Conservation (phyloP, 2,888 invertebrate species). For the Ecliptopera silaceata region DNA sequence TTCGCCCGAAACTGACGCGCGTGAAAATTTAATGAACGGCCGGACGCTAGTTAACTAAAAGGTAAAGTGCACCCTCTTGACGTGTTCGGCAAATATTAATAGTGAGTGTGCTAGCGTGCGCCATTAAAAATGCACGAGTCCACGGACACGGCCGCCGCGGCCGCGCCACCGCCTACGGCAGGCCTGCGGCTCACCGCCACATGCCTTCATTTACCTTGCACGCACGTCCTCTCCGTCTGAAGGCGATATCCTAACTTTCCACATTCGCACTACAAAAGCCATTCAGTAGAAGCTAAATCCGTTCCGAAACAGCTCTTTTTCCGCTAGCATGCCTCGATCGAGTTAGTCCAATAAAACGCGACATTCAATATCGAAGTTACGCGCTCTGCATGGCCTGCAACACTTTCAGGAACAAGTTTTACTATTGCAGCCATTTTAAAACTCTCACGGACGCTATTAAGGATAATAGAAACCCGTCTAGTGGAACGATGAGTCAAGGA, state of each 20-base stretch:
- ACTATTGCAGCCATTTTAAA: slow-evolving; percentile 77
- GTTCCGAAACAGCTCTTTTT: slow-evolving; percentile 51
- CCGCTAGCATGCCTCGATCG: slow-evolving; percentile 52
- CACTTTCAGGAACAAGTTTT: slow-evolving; percentile 75
- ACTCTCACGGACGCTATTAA: slow-evolving; percentile 79
- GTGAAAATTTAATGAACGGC: slow-evolving; percentile 84
- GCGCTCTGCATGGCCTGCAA: slow-evolving; percentile 69
- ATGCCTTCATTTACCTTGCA: slow-evolving; percentile 66
- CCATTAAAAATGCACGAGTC: slow-evolving; percentile 82
- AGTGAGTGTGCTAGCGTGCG: slow-evolving; percentile 79
- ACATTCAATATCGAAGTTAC: slow-evolving; percentile 72
- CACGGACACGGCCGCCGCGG: slow-evolving; percentile 67
- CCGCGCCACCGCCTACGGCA: slow-evolving; percentile 13
- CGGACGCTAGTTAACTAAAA: slow-evolving; percentile 84
- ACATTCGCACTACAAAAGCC: slow-evolving; percentile 28
- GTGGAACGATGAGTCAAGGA: slow-evolving; percentile 71
- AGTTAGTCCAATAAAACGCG: slow-evolving; percentile 74
- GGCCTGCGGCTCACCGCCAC: slow-evolving; percentile 20
- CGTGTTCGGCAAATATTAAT: slow-evolving; percentile 83
- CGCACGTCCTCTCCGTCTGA: slow-evolving; percentile 47
- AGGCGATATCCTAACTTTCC: slow-evolving; percentile 35
- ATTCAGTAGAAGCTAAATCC: slow-evolving; percentile 7
- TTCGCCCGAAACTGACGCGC: slow-evolving; percentile 83
- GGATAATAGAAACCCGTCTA: slow-evolving; percentile 79
- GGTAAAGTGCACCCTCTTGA: slow-evolving; percentile 84